Evolutionary conservation across 2,797 vertebrate species (phyloP), one percentile per base, ranked within the genome.

Genomic region (Silurus lanzhouensis): DNA sequence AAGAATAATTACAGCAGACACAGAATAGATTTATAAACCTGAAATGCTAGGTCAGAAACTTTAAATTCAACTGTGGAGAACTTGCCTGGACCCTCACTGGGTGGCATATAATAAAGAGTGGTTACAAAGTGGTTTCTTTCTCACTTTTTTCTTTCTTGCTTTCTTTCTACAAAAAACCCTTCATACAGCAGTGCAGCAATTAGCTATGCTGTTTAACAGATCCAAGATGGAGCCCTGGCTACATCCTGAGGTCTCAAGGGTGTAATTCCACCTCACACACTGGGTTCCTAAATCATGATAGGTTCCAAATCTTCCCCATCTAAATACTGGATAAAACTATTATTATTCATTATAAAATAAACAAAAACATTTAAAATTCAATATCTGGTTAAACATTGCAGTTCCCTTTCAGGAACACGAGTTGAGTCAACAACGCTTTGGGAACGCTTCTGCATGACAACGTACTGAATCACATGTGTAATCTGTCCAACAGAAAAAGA

Each of bases 1-100:
- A 78, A 61, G 10, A 61, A 38, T 61, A 44, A 78, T 78, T 61
- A 78, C 27, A 44, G 58, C 8, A 58, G 75, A 77, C 25, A 61
- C 19, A 77, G 52, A 76, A 25, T 58, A 7, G 10, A 61, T 22
- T 61, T 46, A 38, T 31, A 6, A 78, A 60, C 17, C 6, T 52
- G 20, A 1, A 78, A 78, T 38, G 15, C 8, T 60, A 31, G 57
- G 75, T 60, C 27, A 78, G 25, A 60, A 78, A 25, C 6, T 75
- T 20, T 78, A 6, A n/a, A n/a, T 44, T 46, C 25, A 77, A 58
- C 75, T 58, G 15, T 52, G 68, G 38, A 71, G 38, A 5, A 48
- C 22, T 2, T 74, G 22, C 10, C 46, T 74, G 48, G n/a, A 22
- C 48, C 14, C 14, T 27, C 17, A 20, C 25, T 31, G 27, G 20